Evolutionary conservation across 2,113 vertebrate genomes (phyloP).

Genomic region (Baryphthengus martii): DNA sequence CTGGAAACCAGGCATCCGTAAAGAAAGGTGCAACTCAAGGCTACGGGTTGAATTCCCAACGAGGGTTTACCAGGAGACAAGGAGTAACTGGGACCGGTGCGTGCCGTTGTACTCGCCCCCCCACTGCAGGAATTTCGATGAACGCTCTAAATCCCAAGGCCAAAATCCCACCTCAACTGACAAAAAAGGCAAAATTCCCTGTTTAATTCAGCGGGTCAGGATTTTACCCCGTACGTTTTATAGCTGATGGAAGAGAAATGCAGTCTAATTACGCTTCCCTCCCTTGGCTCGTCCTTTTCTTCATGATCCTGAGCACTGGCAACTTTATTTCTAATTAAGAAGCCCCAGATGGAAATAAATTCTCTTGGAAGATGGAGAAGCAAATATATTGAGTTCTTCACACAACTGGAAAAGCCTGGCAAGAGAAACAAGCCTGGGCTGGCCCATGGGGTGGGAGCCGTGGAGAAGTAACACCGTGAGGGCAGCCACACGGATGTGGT

Average conservation of each 20-base stretch:
- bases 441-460: background rate
- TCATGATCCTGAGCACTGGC: background rate
- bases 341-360: background rate
- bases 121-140: background rate
- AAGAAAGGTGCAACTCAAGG: background rate
- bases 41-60: background rate
- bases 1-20: background rate
- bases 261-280: background rate
- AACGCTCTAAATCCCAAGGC: background rate
- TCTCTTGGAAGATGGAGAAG: background rate
- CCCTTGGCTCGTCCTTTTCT: background rate
- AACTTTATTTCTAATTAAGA: background rate
- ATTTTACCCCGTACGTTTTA: background rate
- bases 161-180: background rate
- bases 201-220: background rate
- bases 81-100: fast-evolving
- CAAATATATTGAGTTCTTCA: background rate
- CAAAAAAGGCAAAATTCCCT: background rate
- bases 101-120: fast-evolving
- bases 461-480: background rate
- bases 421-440: background rate
- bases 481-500: fast-evolving
- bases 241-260: background rate
- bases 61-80: background rate
- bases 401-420: background rate